Evolutionary conservation across 2,888 invertebrate species (phyloP).

Genomic region (Xestia ashworthii): DNA sequence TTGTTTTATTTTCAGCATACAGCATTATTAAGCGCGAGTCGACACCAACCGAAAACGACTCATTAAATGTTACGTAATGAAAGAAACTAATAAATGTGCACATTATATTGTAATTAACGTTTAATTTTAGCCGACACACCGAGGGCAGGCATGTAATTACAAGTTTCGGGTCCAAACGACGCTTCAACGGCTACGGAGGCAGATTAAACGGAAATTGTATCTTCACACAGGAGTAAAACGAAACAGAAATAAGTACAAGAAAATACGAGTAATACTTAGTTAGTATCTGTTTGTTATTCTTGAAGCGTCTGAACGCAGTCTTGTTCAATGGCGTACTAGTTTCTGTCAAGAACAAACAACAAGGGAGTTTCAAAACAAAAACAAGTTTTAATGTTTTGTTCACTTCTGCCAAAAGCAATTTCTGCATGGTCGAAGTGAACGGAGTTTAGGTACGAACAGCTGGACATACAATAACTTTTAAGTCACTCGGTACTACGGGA

Average conservation of each 20-base stretch:
- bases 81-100: conserved; percentile 62
- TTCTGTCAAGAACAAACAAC: conserved; percentile 48
- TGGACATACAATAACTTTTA: neutral
- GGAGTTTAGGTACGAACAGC: neutral
- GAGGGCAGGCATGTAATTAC: conserved; percentile 58
- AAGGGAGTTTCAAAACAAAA: conserved; percentile 40
- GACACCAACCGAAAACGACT: conserved; percentile 8
- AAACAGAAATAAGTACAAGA: conserved; percentile 30
- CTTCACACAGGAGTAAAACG: conserved; percentile 31
- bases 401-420: conserved; percentile 21
- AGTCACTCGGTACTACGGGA: neutral
- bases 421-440: conserved; percentile 11
- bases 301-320: conserved; percentile 33
- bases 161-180: conserved; percentile 37
- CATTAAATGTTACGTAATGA: conserved; percentile 49
- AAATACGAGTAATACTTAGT: conserved; percentile 21
- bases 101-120: conserved; percentile 66
- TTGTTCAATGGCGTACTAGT: conserved; percentile 51
- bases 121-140: conserved; percentile 65
- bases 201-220: conserved; percentile 53
- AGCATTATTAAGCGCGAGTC: conserved; percentile 11
- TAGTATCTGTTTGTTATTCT: conserved; percentile 46
- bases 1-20: conserved; percentile 42
- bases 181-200: conserved; percentile 27
- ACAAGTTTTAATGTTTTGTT: conserved; percentile 24